Conservation (phyloP, 2,797 vertebrate species). For the Notolepis coatsorum region DNA sequence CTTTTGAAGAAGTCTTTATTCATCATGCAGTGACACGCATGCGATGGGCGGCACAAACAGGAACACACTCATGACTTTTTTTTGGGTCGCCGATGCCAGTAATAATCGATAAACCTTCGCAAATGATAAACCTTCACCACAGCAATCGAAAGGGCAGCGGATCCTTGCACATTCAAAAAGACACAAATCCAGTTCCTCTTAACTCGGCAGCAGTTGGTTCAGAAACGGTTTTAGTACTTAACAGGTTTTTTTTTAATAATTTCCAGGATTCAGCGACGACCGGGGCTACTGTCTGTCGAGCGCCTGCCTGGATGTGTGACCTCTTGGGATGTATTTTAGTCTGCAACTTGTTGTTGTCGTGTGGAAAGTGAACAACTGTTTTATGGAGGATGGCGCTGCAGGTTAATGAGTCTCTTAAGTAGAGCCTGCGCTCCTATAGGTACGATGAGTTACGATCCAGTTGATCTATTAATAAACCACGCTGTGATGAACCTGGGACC, state of each 20-base stretch:
- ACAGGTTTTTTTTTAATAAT: background rate
- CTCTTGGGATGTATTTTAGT: background rate
- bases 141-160: too few species aligned
- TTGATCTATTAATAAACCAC: constrained; percentile 74
- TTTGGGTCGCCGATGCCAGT: too few species aligned
- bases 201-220: background rate
- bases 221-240: background rate
- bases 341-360: background rate
- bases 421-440: background rate
- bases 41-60: background rate
- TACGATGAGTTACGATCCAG: constrained; percentile 21
- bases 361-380: background rate
- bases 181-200: too few species aligned
- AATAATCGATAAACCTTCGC: too few species aligned
- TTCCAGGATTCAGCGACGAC: background rate
- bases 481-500: constrained; percentile 58
- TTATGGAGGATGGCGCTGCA: background rate
- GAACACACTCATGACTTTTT: background rate
- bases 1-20: background rate
- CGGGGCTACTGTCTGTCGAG: background rate
- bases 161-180: too few species aligned
- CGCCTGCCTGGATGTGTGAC: background rate
- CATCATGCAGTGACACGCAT: background rate
- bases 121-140: too few species aligned
- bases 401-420: constrained; percentile 12